Evolutionary conservation across 2,888 invertebrate species (phyloP).

Genomic region (Aphodius sticticus): DNA sequence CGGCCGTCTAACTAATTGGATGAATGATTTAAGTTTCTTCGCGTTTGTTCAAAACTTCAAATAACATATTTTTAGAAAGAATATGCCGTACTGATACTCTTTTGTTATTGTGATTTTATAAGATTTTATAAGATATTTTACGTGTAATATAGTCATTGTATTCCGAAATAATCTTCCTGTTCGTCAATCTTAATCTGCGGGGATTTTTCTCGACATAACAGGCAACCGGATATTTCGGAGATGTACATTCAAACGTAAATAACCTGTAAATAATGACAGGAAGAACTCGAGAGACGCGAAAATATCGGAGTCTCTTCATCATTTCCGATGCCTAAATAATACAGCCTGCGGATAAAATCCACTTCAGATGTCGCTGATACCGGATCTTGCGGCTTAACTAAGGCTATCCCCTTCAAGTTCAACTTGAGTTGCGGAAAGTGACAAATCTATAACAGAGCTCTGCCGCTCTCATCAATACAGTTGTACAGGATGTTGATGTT

Average conservation of each 20-base stretch:
- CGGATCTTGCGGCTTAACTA: neutral
- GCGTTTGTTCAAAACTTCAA: no score
- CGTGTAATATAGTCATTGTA: neutral
- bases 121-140: no score
- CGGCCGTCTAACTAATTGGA: no score
- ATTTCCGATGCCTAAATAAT: neutral
- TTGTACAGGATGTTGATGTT: no score
- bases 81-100: no score
- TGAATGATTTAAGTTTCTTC: no score
- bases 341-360: neutral
- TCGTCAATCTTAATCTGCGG: neutral
- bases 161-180: neutral
- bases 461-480: no score
- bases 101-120: no score
- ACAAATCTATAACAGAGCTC: no score
- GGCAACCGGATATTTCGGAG: neutral
- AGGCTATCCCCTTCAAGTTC: neutral
- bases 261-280: neutral
- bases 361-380: neutral
- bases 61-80: no score
- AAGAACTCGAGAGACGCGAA: neutral
- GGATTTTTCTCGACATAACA: neutral
- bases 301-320: neutral
- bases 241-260: neutral
- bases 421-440: no score